A percentile compares a stretch with the other conserved stretches of the same genome.
phyloP scores from a whole-genome alignment of 2,797 vertebrate species.

The Chelonia mydas region DNA sequence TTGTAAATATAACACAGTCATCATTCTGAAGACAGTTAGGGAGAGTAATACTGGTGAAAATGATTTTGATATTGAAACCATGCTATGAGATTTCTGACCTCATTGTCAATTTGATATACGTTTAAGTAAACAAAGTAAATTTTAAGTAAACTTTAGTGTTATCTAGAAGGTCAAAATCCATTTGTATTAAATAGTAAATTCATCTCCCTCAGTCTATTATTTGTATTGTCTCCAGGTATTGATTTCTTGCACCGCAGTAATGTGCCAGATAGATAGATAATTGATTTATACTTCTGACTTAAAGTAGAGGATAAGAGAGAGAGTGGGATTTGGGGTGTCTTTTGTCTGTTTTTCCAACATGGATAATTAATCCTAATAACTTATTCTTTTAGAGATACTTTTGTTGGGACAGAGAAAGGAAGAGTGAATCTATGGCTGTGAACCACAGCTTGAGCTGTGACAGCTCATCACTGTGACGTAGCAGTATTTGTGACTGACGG shows the following conservation, averaged over 20 bases:
- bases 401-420: neutral
- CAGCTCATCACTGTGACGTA: neutral
- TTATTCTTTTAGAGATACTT: neutral
- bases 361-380: neutral
- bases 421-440: neutral
- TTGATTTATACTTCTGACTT: neutral
- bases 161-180: neutral
- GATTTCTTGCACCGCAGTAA: neutral
- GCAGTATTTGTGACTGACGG: neutral
- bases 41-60: neutral
- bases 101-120: neutral
- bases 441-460: neutral
- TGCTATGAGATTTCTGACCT: neutral
- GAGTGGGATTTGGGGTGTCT: neutral
- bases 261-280: neutral
- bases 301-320: neutral
- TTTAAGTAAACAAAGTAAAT: constrained; percentile 35
- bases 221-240: neutral
- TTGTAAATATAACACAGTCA: neutral
- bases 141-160: constrained; percentile 12
- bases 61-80: constrained; percentile 26
- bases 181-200: neutral
- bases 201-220: neutral
- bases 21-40: neutral
- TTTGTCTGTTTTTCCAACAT: neutral